Conservation (phyloP, 2,797 vertebrate genomes). For the Melanotaenia parkinsoni region DNA sequence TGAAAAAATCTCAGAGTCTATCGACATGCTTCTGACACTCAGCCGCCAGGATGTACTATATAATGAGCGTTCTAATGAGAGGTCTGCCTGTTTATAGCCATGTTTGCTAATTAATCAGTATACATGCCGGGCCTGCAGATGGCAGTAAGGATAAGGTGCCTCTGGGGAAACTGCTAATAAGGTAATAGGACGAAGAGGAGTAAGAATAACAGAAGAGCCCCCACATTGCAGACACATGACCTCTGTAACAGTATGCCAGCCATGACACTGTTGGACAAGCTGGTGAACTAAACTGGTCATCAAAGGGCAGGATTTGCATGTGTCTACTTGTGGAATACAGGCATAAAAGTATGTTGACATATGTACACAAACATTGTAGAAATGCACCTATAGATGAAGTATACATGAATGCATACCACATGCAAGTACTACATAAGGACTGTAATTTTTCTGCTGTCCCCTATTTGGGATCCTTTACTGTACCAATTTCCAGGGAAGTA, state of each 20-base stretch:
- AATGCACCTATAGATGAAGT: constrained; percentile 3
- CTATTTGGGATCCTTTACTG: constrained; percentile 38
- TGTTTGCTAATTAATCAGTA: constrained; percentile 73
- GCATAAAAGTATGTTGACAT: constrained; percentile 16
- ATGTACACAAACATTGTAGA: constrained; percentile 29
- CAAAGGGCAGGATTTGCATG: constrained; percentile 62
- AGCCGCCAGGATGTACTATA: constrained; percentile 43
- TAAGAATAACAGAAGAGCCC: constrained; percentile 55
- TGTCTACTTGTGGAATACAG: constrained; percentile 32
- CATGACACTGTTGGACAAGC: constrained; percentile 36
- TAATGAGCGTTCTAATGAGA: constrained; percentile 60
- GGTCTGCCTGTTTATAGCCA: constrained; percentile 60
- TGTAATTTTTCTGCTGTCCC: not conserved
- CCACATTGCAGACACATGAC: constrained; percentile 67
- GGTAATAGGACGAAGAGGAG: constrained; percentile 52
- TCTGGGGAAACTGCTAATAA: constrained; percentile 67
- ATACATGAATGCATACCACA: constrained; percentile 11
- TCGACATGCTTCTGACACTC: constrained; percentile 52
- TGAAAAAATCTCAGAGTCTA: constrained; percentile 25
- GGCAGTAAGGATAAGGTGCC: constrained; percentile 73
- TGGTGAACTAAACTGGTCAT: constrained; percentile 41
- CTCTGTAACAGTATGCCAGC: constrained; percentile 54
- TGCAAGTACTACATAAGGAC: constrained; percentile 15
- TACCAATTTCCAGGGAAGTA: constrained; percentile 51
- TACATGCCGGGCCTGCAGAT: constrained; percentile 74